Conservation (phyloP, 2,888 invertebrate species). For the Xestia ashworthii region DNA sequence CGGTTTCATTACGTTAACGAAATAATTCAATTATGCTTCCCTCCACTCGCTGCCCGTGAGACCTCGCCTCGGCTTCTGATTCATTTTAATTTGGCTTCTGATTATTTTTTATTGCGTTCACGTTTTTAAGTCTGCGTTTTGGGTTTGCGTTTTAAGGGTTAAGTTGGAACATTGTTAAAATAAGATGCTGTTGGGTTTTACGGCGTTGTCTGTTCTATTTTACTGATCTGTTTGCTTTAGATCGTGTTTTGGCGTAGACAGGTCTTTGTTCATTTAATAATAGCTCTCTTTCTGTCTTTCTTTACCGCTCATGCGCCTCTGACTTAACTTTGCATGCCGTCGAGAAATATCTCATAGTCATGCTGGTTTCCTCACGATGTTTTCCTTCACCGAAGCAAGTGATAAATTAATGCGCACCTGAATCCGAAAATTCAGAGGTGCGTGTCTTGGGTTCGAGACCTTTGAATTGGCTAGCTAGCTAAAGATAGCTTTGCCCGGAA, state of each 20-base stretch:
- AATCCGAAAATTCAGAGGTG: too few relatives aligned
- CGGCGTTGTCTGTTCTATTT: background rate
- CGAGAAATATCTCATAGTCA: too few relatives aligned
- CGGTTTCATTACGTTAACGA: conserved; percentile 88
- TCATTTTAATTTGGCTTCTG: conserved; percentile 63
- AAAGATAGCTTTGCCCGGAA: background rate
- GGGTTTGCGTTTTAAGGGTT: conserved; percentile 40
- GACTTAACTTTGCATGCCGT: too few relatives aligned
- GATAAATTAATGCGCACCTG: too few relatives aligned
- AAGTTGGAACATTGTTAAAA: conserved; percentile 2
- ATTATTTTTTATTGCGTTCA: conserved; percentile 65
- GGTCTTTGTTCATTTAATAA: background rate
- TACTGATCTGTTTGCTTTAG: background rate
- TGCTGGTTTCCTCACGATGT: too few relatives aligned
- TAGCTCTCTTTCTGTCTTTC: too few relatives aligned
- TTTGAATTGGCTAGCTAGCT: too few relatives aligned
- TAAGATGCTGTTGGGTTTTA: background rate
- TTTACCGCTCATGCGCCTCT: too few relatives aligned
- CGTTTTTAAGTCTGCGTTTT: conserved; percentile 47
- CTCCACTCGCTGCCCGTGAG: conserved; percentile 52
- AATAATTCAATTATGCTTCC: conserved; percentile 86
- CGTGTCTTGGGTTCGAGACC: too few relatives aligned
- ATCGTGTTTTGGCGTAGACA: background rate
- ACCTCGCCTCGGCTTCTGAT: conserved; percentile 54
- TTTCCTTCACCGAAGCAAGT: too few relatives aligned